Conservation (phyloP, 2,888 invertebrate species). For the Andrena minutula region DNA sequence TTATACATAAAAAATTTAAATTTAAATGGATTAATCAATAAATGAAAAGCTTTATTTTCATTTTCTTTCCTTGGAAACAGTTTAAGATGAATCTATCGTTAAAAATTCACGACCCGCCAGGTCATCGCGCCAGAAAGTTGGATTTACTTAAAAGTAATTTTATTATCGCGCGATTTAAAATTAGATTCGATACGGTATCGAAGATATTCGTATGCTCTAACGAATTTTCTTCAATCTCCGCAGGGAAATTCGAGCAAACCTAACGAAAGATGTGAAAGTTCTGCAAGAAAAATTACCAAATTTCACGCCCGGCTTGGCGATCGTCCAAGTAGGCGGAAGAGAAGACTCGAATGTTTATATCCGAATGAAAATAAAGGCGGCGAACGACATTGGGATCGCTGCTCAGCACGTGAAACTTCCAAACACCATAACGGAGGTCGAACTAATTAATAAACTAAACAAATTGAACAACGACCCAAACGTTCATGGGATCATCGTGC, state of each 20-base stretch:
- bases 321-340: slow-evolving; percentile 97
- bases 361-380: slow-evolving; percentile 97
- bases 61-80: not conserved
- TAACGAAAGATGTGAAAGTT: slow-evolving; percentile 89
- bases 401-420: slow-evolving; percentile 93
- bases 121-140: no score
- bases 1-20: not conserved
- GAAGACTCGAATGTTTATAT: slow-evolving; percentile 99
- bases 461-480: slow-evolving; percentile 92
- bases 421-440: slow-evolving; percentile 91
- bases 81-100: not conserved
- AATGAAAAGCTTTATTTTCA: not conserved
- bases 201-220: slow-evolving; percentile 5
- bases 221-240: slow-evolving; percentile 49
- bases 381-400: slow-evolving; percentile 94
- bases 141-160: not conserved
- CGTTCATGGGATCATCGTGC: slow-evolving; percentile 98
- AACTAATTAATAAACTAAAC: slow-evolving; percentile 90
- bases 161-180: not conserved
- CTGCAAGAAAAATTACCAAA: slow-evolving; percentile 87
- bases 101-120: no score
- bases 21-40: not conserved
- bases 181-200: not conserved
- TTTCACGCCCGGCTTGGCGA: slow-evolving; percentile 93
- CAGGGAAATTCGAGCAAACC: slow-evolving; percentile 90